A percentile compares a stretch with the other conserved stretches of the same genome.
Conservation (phyloP, 1,140 invertebrate species). For the Apocrypta bakeri region DNA sequence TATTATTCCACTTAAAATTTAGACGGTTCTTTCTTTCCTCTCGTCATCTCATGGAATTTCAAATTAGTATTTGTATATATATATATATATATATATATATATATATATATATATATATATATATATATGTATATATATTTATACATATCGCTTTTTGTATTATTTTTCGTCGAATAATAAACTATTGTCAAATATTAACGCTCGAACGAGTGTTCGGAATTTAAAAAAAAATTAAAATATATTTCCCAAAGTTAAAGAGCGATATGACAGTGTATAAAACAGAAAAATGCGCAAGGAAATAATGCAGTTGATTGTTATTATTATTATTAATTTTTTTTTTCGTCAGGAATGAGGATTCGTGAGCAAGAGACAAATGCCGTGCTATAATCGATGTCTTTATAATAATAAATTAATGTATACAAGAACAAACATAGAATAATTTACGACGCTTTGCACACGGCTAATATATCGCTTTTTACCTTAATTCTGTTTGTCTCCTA, state of each 20-base stretch:
- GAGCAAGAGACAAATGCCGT: constrained; percentile 23
- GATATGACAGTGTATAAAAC: not conserved
- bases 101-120: not conserved
- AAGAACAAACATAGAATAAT: constrained; percentile 33
- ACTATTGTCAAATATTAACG: not conserved
- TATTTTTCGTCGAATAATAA: not conserved
- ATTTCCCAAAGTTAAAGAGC: not conserved
- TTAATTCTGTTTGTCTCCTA: constrained; percentile 19
- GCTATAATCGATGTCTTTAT: constrained; percentile 15
- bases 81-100: not conserved
- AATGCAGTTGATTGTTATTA: too few relatives aligned
- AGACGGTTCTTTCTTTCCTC: constrained; percentile 55
- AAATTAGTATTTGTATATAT: not conserved
- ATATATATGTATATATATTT: not conserved
- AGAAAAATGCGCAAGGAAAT: not conserved
- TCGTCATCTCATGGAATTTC: constrained; percentile 41
- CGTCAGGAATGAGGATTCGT: constrained; percentile 18
- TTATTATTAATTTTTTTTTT: too few relatives aligned
- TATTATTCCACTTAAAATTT: constrained; percentile 55
- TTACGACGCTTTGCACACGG: not conserved
- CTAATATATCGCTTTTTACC: constrained; percentile 8
- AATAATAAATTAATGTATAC: constrained; percentile 40
- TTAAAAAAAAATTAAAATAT: not conserved
- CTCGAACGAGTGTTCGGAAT: not conserved
- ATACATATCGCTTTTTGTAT: not conserved